Evolutionary conservation across 2,113 vertebrate genomes (phyloP).

Genomic region (Urocynchramus pylzowi): DNA sequence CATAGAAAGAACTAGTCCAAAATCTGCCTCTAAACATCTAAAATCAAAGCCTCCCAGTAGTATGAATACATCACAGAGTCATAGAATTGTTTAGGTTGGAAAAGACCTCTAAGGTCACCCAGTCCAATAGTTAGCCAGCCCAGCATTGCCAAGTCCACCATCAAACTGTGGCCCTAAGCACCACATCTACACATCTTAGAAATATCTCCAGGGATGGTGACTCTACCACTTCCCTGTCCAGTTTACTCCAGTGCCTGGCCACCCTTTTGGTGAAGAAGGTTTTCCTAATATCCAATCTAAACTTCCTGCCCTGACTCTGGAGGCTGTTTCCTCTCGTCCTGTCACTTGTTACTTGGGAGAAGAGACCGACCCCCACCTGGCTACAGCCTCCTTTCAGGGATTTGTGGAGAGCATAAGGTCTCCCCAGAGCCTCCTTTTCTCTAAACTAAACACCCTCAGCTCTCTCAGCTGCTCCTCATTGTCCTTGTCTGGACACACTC

Average conservation of each 20-base stretch:
- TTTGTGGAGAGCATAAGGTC: background rate
- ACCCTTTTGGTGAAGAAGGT: background rate
- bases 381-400: background rate
- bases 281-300: background rate
- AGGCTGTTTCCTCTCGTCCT: background rate
- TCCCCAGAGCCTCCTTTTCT: background rate
- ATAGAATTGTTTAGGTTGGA: background rate
- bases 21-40: background rate
- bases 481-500: background rate
- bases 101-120: background rate
- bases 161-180: background rate
- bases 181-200: background rate
- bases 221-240: background rate
- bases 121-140: background rate
- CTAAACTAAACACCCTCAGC: background rate
- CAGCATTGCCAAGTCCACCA: background rate
- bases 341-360: background rate
- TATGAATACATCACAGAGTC: background rate
- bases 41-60: background rate
- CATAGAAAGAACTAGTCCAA: background rate
- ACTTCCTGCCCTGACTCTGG: background rate
- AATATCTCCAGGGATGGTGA: background rate
- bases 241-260: background rate
- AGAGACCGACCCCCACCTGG: fast-evolving
- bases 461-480: background rate